Conservation (phyloP, 2,888 invertebrate genomes). For the Caenorhabditis sp. region DNA sequence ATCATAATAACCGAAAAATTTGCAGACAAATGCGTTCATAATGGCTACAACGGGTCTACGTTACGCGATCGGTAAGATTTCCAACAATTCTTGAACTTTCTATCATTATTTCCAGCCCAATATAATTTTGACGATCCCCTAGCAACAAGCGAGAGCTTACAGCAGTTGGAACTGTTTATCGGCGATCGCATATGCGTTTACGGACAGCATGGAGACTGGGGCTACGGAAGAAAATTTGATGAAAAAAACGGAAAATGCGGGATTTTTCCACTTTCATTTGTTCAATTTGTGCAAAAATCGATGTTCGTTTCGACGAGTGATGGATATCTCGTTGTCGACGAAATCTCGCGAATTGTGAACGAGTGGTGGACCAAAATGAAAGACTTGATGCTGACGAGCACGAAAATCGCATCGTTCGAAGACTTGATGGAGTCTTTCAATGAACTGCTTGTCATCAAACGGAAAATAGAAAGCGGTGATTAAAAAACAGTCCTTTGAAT, state of each 20-base stretch:
- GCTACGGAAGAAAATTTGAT: slow-evolving; percentile 52
- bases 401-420: slow-evolving; percentile 26
- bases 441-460: slow-evolving; percentile 49
- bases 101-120: slow-evolving; percentile 26
- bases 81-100: not conserved
- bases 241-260: slow-evolving; percentile 37
- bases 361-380: slow-evolving; percentile 60
- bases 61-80: slow-evolving; percentile 47
- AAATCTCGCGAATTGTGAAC: slow-evolving; percentile 37
- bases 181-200: slow-evolving; percentile 52
- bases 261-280: slow-evolving; percentile 33
- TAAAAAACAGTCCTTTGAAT: too few species aligned
- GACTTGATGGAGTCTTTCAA: slow-evolving; percentile 51
- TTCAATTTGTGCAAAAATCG: slow-evolving; percentile 43
- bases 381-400: slow-evolving; percentile 35
- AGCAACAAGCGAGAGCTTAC: slow-evolving; percentile 6
- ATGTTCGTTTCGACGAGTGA: slow-evolving; percentile 52
- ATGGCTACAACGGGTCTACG: slow-evolving; percentile 44
- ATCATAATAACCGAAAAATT: too few species aligned
- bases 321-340: slow-evolving; percentile 43
- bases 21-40: slow-evolving; percentile 34
- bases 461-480: slow-evolving; percentile 50
- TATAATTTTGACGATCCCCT: slow-evolving; percentile 39
- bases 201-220: slow-evolving; percentile 43
- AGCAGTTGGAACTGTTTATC: slow-evolving; percentile 37